These are phyloP conservation scores for Mastomys natalensis DNA, from an alignment of 2,113 vertebrate species.

Conservation along the genomic window DNA sequence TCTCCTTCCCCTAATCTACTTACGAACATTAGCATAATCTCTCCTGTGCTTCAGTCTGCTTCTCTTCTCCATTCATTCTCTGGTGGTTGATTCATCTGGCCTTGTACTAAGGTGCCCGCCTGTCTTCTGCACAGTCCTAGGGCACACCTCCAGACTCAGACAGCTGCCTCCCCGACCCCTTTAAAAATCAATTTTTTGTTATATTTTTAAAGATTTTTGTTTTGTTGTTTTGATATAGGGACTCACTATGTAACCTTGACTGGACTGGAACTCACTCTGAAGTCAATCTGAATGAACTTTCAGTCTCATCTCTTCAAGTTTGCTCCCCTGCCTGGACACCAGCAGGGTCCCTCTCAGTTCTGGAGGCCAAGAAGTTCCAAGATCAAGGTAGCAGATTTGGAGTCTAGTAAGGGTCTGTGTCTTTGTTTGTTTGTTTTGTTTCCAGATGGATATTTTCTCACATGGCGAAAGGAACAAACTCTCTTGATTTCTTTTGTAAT, in stretches of 20 bases:
- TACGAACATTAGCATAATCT: not conserved
- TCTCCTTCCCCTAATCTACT: not conserved
- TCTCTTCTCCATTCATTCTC: not conserved
- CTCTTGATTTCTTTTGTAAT: not conserved
- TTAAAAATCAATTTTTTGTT: not conserved
- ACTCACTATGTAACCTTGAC: not conserved
- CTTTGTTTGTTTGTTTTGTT: not conserved
- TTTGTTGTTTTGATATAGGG: not conserved
- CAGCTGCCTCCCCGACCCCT: too few species aligned
- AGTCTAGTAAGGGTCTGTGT: not conserved
- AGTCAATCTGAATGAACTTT: not conserved
- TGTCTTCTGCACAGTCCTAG: not conserved
- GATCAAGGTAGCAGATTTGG: not conserved
- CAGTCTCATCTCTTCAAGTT: not conserved
- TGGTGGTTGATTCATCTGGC: not conserved
- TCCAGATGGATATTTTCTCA: not conserved
- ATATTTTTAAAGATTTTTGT: not conserved
- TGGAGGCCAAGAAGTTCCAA: not conserved
- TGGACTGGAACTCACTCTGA: not conserved
- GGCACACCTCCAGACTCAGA: not conserved
- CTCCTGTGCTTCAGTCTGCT: not conserved
- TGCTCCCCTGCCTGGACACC: not conserved
- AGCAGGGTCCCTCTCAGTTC: not conserved
- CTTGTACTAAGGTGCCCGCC: not conserved
- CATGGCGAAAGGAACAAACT: not conserved